Percentiles rank a stretch among this genome's conserved stretches.
Conservation (phyloP, 2,113 vertebrate genomes). For the Penelope pileata region DNA sequence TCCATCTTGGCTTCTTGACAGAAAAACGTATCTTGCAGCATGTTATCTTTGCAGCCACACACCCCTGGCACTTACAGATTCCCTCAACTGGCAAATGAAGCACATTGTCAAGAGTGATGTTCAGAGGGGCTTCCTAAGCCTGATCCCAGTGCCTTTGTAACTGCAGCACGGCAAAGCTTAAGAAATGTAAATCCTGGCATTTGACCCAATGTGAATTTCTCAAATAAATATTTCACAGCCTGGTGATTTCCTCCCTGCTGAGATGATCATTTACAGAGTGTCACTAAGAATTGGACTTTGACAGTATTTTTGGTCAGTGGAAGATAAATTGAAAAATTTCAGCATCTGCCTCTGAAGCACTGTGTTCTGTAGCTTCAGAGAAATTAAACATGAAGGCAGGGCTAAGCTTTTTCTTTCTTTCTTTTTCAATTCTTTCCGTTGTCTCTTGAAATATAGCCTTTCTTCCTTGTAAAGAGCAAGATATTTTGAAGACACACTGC, state of each 20-base stretch:
- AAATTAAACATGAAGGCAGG: background rate
- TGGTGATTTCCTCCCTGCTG: slow-evolving; percentile 25
- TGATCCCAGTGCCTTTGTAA: background rate
- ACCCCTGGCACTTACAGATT: background rate
- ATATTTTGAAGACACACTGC: background rate
- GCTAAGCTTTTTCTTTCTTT: background rate
- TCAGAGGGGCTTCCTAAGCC: background rate
- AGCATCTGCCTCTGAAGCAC: background rate
- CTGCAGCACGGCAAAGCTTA: background rate
- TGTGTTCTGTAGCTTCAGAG: background rate
- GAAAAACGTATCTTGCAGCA: background rate
- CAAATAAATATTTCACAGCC: slow-evolving; percentile 65
- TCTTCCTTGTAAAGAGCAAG: background rate
- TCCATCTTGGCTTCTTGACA: background rate
- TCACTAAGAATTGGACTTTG: slow-evolving; percentile 15
- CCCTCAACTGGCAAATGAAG: background rate
- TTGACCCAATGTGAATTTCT: background rate
- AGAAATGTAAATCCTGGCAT: slow-evolving; percentile 56
- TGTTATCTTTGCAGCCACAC: background rate
- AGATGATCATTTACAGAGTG: slow-evolving; percentile 14
- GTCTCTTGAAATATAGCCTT: background rate
- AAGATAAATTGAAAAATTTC: slow-evolving; percentile 41
- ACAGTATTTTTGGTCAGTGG: slow-evolving; percentile 13
- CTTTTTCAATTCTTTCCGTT: background rate
- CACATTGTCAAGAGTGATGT: background rate